Percentiles rank a stretch among this genome's conserved stretches.
Evolutionary conservation across 92 coral and sea anemone genomes (phyloP).

Genomic region (Isaurus tuberculatus): DNA sequence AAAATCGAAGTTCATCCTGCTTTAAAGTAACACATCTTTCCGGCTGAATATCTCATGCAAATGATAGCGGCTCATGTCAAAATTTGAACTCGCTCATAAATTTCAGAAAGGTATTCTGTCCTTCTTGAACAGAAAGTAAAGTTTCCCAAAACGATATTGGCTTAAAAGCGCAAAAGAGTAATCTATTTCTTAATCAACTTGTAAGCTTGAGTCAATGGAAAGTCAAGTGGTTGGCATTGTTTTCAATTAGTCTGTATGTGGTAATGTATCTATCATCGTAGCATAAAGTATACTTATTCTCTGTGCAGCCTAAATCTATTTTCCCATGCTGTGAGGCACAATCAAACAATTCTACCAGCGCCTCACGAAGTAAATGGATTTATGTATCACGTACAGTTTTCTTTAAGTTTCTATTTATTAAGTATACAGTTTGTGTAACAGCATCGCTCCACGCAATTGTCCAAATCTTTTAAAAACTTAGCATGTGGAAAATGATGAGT

Average conservation of each 20-base stretch:
- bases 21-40: neutral
- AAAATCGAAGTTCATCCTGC: slow-evolving; percentile 7
- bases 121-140: neutral
- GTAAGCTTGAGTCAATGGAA: neutral
- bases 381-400: slow-evolving; percentile 26
- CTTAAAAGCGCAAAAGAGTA: neutral
- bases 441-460: slow-evolving; percentile 30
- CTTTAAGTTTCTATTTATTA: slow-evolving; percentile 25
- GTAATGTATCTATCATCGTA: slow-evolving; percentile 44
- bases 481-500: slow-evolving; percentile 40
- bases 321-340: slow-evolving; percentile 52
- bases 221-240: slow-evolving; percentile 14
- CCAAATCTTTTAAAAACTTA: slow-evolving; percentile 16
- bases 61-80: neutral
- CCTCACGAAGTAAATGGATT: slow-evolving; percentile 46
- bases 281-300: slow-evolving; percentile 23
- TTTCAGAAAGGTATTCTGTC: neutral
- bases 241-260: slow-evolving; percentile 40
- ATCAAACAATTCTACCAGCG: slow-evolving; percentile 38
- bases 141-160: neutral
- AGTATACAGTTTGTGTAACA: slow-evolving; percentile 20
- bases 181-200: neutral
- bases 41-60: neutral
- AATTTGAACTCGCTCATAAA: neutral
- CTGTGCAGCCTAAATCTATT: slow-evolving; percentile 28